Evolutionary conservation across 2,888 invertebrate species (phyloP).

Genomic region (Callimorpha dominula): DNA sequence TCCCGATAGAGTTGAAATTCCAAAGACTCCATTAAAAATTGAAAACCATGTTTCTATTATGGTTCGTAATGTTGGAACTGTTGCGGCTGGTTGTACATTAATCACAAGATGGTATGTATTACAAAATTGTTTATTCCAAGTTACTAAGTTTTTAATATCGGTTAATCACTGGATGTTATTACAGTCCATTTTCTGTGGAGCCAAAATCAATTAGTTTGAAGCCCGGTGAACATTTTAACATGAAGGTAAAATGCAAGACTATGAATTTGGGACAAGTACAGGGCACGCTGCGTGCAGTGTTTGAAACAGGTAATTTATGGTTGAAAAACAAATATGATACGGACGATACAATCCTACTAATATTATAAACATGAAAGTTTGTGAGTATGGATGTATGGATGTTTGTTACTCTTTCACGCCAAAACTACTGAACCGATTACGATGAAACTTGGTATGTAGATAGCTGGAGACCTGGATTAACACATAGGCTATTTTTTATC

Average conservation of each 20-base stretch:
- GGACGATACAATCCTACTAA: no score
- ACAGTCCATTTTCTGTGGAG: slow-evolving; percentile 83
- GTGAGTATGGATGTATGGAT: no score
- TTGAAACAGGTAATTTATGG: slow-evolving; percentile 73
- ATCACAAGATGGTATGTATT: slow-evolving; percentile 66
- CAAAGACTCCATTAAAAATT: slow-evolving; percentile 73
- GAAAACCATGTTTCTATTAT: slow-evolving; percentile 61
- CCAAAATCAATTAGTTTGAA: slow-evolving; percentile 84
- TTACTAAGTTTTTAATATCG: neutral
- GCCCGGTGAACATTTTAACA: slow-evolving; percentile 78
- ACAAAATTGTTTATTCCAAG: neutral
- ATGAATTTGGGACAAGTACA: slow-evolving; percentile 74
- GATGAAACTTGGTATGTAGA: no score
- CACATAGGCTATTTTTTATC: no score
- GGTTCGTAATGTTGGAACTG: slow-evolving; percentile 68
- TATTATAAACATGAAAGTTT: no score
- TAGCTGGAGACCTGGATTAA: no score
- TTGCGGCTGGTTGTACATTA: slow-evolving; percentile 72
- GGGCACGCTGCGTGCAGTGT: slow-evolving; percentile 64
- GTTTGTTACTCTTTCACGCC: no score
- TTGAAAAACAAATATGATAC: no score
- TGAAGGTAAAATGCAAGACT: slow-evolving; percentile 84
- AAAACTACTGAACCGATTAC: no score
- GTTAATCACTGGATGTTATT: slow-evolving; percentile 34
- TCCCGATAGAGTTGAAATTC: slow-evolving; percentile 70